Conservation (phyloP, 1,140 invertebrate species). For the Diabrotica virgifera region DNA sequence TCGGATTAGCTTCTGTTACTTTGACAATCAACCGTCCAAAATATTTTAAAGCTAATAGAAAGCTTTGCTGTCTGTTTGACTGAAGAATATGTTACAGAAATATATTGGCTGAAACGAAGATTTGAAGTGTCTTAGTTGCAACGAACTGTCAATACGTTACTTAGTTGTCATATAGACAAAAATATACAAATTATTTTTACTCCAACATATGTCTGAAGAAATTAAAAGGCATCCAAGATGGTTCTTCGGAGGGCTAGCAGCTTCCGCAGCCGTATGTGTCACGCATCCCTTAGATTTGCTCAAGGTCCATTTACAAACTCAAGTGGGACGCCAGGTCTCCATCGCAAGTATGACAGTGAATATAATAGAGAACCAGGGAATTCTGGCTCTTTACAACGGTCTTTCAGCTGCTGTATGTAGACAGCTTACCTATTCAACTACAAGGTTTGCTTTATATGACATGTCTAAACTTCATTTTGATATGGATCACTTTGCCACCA, state of each 20-base stretch:
- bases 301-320: slow-evolving; percentile 97
- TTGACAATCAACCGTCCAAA: too few relatives aligned
- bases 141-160: too few relatives aligned
- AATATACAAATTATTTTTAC: too few relatives aligned
- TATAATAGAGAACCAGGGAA: slow-evolving; percentile 73
- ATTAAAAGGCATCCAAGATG: slow-evolving; percentile 60
- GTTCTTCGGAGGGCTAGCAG: slow-evolving; percentile 95
- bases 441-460: slow-evolving; percentile 96
- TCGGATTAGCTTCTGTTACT: too few relatives aligned
- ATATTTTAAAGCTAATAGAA: too few relatives aligned
- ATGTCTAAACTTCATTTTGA: slow-evolving; percentile 61
- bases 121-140: too few relatives aligned
- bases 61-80: too few relatives aligned
- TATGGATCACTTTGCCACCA: slow-evolving; percentile 59
- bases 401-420: slow-evolving; percentile 90
- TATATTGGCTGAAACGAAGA: too few relatives aligned
- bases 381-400: slow-evolving; percentile 92
- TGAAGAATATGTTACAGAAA: too few relatives aligned
- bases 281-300: slow-evolving; percentile 97
- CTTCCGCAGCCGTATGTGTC: slow-evolving; percentile 89
- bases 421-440: slow-evolving; percentile 95
- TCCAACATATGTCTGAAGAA: background rate
- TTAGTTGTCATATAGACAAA: too few relatives aligned
- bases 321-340: slow-evolving; percentile 79
- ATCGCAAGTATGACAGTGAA: slow-evolving; percentile 66